Conservation (phyloP, 1,140 invertebrate genomes). For the Notospermus geniculatus region DNA sequence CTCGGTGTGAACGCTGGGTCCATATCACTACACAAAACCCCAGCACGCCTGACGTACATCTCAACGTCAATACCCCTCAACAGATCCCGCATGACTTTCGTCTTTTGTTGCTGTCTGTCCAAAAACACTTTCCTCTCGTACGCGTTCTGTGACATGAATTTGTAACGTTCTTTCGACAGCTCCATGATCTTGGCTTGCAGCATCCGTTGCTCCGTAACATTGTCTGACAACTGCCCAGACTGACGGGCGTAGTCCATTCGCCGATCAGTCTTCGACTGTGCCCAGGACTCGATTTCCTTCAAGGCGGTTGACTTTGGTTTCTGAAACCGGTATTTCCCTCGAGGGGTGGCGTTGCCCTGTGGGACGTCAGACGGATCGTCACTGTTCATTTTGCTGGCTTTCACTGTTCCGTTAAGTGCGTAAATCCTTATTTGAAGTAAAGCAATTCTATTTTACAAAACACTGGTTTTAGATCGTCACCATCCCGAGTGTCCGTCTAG, state of each 20-base stretch:
- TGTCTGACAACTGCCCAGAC: constrained; percentile 31
- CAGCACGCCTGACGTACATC: background rate
- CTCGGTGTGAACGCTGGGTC: background rate
- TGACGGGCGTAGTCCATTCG: constrained; percentile 17
- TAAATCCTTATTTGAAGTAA: too few species aligned
- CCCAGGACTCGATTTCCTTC: constrained; percentile 36
- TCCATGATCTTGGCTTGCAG: constrained; percentile 31
- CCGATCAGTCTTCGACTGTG: constrained; percentile 15
- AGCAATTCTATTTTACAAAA: too few species aligned
- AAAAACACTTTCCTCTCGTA: constrained; percentile 32
- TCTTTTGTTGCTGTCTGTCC: constrained; percentile 26
- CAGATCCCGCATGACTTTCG: constrained; percentile 7
- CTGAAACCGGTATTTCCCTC: constrained; percentile 19
- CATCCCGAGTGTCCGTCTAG: too few species aligned
- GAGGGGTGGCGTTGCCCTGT: too few species aligned
- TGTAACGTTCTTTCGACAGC: constrained; percentile 35
- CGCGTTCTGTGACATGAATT: constrained; percentile 28
- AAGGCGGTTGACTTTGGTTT: constrained; percentile 26
- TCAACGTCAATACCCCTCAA: constrained; percentile 7
- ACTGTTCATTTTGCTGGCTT: too few species aligned
- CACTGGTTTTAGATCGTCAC: too few species aligned
- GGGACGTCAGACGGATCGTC: too few species aligned
- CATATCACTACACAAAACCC: background rate
- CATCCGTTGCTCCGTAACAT: constrained; percentile 34
- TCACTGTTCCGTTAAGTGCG: too few species aligned